Base-by-base conservation (phyloP, 2,113 vertebrate genomes). In the Pimephales promelas region DNA sequence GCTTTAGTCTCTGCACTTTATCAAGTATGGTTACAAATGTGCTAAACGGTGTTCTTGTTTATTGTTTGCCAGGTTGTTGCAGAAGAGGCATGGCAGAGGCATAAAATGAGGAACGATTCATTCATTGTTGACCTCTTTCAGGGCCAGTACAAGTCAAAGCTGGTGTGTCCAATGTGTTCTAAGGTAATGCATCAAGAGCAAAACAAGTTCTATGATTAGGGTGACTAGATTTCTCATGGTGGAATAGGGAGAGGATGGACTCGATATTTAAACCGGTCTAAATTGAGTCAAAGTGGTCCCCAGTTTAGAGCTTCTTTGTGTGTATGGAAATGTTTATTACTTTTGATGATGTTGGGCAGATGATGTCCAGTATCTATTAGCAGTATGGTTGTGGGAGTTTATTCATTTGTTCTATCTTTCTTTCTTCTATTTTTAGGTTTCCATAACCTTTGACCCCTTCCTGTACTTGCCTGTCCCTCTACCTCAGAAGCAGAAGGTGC, bases 51-150 rank as follows among this genome's bases (percentile, higher is more conserved):
- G 75, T 16, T 59, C 36, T 64, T 66, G 18, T 79, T 52, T 85
- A 43, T 81, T 18, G 76, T 49, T 89, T 56, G 16, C 0, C 88
- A 99, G 98, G 96, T 99, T 83, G 98, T 99, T 82, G 97, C 98
- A 61, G 97, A 98, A 88, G 98, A 99, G 89, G 98, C 98, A 3
- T 99, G 98, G 98, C 96, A 98, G 86, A 94, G 98, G 49, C 98
- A 99, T 92, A 99, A 99, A 92, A 97, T 99, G 97, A 95, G 98
- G 85, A 99, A 99, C 0, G 98, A 99, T 86, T 99, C 98, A 0
- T 99, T 99, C 85, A 96, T 99, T 6, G 98, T 99, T 85, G 98
- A 99, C 90, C 94, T 99, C 8, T 99, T 99, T 90, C 98, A 99
- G 93, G 98, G 98, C 92, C 98, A 99, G 89, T 99, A 99, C 90